Conservation (phyloP, 53 echinoderm and acorn worm genomes). For the Hippasteria phrygiana region DNA sequence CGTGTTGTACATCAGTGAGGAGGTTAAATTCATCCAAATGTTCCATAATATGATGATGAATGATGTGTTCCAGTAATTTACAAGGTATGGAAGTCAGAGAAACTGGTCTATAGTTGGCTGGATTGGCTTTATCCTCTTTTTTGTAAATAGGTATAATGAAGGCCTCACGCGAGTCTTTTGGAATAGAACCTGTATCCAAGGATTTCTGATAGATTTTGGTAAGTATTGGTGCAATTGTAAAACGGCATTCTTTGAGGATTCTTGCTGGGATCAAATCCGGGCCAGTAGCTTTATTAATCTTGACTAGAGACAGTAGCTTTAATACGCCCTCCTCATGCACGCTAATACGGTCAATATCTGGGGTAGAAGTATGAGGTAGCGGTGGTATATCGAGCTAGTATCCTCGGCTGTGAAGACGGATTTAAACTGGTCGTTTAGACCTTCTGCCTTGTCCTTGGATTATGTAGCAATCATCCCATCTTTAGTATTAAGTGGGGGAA, state of each 20-base stretch:
- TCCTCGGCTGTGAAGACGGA: background rate
- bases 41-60: slow-evolving; percentile 60
- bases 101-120: slow-evolving; percentile 66
- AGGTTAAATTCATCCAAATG: slow-evolving; percentile 58
- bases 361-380: background rate
- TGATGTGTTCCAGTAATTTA: slow-evolving; percentile 70
- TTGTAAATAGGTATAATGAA: slow-evolving; percentile 51
- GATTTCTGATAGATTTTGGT: slow-evolving; percentile 51
- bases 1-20: slow-evolving; percentile 67
- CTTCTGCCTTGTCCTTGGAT: background rate
- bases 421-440: background rate
- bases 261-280: background rate
- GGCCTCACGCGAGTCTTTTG: slow-evolving; percentile 49
- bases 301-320: background rate
- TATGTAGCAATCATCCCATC: background rate
- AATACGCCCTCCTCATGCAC: background rate
- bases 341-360: background rate
- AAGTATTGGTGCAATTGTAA: slow-evolving; percentile 46
- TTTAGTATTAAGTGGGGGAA: background rate
- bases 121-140: slow-evolving; percentile 59
- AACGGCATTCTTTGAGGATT: background rate
- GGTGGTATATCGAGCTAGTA: background rate
- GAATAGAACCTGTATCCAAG: slow-evolving; percentile 38
- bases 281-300: background rate
- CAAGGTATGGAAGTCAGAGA: slow-evolving; percentile 68